Percentiles rank a stretch among this genome's conserved stretches.
Evolutionary conservation across 2,797 vertebrate genomes (phyloP).

Genomic region (Spinus olivaceus): DNA sequence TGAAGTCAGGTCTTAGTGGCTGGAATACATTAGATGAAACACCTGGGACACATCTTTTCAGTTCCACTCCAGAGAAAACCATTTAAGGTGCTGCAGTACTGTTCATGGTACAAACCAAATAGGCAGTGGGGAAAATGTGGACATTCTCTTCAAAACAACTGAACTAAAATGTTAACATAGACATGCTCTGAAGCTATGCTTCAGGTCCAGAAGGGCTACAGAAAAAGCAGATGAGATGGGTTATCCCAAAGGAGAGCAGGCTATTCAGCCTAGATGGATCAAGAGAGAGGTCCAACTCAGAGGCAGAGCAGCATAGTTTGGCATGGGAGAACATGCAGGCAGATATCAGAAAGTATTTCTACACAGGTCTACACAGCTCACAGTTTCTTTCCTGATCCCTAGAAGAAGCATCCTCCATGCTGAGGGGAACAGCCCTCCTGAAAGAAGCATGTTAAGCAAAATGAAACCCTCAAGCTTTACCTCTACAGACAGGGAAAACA

Average conservation of each 20-base stretch:
- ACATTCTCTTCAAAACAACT: background rate
- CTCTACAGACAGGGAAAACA: background rate
- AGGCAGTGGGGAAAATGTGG: background rate
- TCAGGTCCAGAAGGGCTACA: background rate
- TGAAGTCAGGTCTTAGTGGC: background rate
- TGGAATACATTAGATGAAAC: background rate
- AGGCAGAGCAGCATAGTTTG: background rate
- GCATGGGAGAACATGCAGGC: background rate
- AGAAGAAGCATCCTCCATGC: background rate
- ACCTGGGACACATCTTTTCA: background rate
- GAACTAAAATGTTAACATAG: background rate
- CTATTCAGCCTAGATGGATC: background rate
- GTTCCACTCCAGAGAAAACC: background rate
- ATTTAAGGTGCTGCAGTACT: background rate
- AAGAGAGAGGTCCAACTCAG: background rate
- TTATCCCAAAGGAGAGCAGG: background rate
- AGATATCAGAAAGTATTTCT: background rate
- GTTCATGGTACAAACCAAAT: background rate
- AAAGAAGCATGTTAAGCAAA: background rate
- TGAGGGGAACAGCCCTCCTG: background rate
- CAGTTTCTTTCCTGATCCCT: background rate
- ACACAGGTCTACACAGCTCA: background rate
- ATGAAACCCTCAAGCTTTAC: background rate
- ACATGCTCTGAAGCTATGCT: background rate
- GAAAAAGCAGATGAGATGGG: background rate